Evolutionary conservation across 1,140 invertebrate genomes (phyloP).

Genomic region (Drosophila persimilis): DNA sequence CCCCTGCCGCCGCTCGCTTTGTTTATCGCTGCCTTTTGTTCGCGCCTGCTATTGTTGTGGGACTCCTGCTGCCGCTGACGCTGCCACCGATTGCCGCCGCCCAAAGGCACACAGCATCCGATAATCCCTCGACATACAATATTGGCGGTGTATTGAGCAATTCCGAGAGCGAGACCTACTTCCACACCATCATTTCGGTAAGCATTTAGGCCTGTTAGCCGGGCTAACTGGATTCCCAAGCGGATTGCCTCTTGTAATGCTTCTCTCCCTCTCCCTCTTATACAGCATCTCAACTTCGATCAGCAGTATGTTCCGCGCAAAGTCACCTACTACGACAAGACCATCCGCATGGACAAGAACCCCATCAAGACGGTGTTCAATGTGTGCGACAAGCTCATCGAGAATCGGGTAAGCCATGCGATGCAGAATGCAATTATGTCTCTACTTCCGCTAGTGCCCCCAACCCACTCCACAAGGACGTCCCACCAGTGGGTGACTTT

Average conservation of each 20-base stretch:
- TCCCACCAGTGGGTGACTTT: neutral
- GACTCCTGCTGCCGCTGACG: slow-evolving; percentile 32
- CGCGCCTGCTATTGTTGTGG: slow-evolving; percentile 51
- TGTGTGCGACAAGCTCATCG: slow-evolving; percentile 95
- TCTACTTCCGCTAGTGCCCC: slow-evolving; percentile 21
- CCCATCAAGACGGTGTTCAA: slow-evolving; percentile 96
- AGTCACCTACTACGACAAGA: slow-evolving; percentile 92
- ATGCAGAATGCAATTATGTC: slow-evolving; percentile 59
- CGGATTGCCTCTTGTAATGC: slow-evolving; percentile 8
- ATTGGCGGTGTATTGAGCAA: slow-evolving; percentile 96
- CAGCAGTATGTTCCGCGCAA: slow-evolving; percentile 91
- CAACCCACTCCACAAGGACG: slow-evolving; percentile 15
- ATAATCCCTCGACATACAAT: slow-evolving; percentile 90
- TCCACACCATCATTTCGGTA: slow-evolving; percentile 92
- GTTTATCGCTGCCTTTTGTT: slow-evolving; percentile 64
- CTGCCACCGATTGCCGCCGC: slow-evolving; percentile 47
- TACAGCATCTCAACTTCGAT: slow-evolving; percentile 88
- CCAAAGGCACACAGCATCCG: slow-evolving; percentile 72
- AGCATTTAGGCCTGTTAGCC: slow-evolving; percentile 77
- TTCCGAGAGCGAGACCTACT: slow-evolving; percentile 89
- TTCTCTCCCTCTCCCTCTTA: slow-evolving; percentile 1
- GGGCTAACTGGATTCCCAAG: slow-evolving; percentile 39
- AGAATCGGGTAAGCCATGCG: slow-evolving; percentile 86
- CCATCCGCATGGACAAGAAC: slow-evolving; percentile 96
- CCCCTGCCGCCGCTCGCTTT: slow-evolving; percentile 25